phyloP scores from a whole-genome alignment of 2,888 invertebrate genomes.

The Phyto melanocephala region DNA sequence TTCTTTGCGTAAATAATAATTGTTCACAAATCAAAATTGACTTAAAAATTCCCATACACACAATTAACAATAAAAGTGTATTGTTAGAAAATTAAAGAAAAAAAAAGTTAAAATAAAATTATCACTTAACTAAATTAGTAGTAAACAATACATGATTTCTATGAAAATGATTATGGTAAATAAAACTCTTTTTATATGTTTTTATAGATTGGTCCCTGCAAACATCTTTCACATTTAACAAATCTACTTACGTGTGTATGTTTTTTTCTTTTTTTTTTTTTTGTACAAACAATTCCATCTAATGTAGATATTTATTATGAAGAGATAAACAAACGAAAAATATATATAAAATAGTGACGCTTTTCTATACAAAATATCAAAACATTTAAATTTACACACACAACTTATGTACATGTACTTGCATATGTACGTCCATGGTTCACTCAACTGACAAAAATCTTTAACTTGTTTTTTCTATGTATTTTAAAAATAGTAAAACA shows the following conservation, averaged over 20 bases:
- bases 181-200: slow-evolving; percentile 35
- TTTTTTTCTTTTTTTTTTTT: too few species aligned
- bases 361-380: slow-evolving; percentile 10
- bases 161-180: slow-evolving; percentile 51
- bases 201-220: not conserved
- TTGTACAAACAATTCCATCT: not conserved
- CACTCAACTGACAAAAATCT: too few species aligned
- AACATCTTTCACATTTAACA: slow-evolving; percentile 13
- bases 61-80: slow-evolving; percentile 51
- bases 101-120: slow-evolving; percentile 28
- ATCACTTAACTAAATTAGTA: slow-evolving; percentile 52
- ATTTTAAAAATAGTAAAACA: too few species aligned
- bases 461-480: too few species aligned
- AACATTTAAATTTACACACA: not conserved
- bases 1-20: slow-evolving; percentile 46
- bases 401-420: too few species aligned
- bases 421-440: too few species aligned
- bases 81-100: slow-evolving; percentile 45
- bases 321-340: slow-evolving; percentile 6
- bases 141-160: slow-evolving; percentile 57
- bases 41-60: slow-evolving; percentile 54
- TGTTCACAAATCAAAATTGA: slow-evolving; percentile 45
- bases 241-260: slow-evolving; percentile 4
- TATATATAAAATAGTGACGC: not conserved
- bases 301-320: slow-evolving; percentile 48